Conservation (phyloP, 2,888 invertebrate genomes). For the Callimorpha dominula region DNA sequence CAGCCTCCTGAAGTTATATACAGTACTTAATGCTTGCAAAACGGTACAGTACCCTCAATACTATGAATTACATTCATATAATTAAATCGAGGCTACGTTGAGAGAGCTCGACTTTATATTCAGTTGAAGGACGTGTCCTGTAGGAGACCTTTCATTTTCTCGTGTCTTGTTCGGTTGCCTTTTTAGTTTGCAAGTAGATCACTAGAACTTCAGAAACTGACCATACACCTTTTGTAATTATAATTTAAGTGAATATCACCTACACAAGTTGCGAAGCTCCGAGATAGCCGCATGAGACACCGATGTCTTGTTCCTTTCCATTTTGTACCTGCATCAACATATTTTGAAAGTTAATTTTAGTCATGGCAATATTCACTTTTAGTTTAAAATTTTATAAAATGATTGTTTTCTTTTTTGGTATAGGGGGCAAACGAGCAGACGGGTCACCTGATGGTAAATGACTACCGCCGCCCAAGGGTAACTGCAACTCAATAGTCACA, state of each 20-base stretch:
- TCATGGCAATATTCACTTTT: not conserved
- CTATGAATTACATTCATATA: not conserved
- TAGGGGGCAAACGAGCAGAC: no score
- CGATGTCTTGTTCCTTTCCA: slow-evolving; percentile 75
- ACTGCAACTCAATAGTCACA: no score
- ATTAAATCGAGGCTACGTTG: not conserved
- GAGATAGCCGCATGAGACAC: slow-evolving; percentile 76
- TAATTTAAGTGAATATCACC: slow-evolving; percentile 66
- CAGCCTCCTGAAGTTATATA: not conserved
- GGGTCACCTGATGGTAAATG: no score
- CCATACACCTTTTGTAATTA: slow-evolving; percentile 10
- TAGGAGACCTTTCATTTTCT: not conserved
- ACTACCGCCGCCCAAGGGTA: no score
- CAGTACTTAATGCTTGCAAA: not conserved
- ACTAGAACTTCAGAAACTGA: not conserved
- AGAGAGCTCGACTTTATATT: not conserved
- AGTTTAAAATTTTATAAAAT: not conserved
- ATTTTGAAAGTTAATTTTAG: not conserved
- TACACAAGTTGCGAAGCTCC: slow-evolving; percentile 74
- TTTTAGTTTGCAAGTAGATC: not conserved
- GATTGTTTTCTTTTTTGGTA: no score
- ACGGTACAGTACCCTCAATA: not conserved
- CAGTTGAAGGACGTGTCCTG: not conserved
- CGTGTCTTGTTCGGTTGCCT: not conserved
- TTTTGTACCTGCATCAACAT: slow-evolving; percentile 70